Percentiles rank a stretch among this genome's conserved stretches.
Evolutionary conservation across 2,797 vertebrate species (phyloP).

Genomic region (Monodelphis domestica): DNA sequence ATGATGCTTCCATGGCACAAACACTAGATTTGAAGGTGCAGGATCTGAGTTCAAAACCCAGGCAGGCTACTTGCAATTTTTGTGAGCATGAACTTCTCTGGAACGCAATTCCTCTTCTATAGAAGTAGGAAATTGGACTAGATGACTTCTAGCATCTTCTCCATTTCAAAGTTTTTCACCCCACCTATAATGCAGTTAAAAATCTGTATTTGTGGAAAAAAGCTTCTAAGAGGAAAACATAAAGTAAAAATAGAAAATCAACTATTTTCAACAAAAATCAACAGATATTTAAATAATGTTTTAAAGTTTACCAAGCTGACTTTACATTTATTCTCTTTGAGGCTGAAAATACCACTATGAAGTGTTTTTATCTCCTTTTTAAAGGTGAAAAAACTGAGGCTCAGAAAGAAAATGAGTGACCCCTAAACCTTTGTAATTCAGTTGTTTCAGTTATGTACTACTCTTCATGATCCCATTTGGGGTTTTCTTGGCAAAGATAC

Average conservation of each 20-base stretch:
- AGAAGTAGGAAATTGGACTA: not conserved
- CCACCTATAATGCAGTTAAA: not conserved
- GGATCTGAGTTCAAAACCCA: not conserved
- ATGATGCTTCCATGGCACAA: not conserved
- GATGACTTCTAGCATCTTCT: not conserved
- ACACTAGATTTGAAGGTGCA: not conserved
- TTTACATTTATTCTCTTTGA: not conserved
- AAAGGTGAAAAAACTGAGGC: not conserved
- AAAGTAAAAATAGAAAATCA: not conserved
- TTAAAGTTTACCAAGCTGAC: not conserved
- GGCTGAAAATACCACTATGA: not conserved
- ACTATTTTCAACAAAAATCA: not conserved
- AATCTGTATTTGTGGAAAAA: not conserved
- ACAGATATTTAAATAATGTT: not conserved
- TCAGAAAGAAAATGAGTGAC: not conserved
- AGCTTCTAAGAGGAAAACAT: not conserved
- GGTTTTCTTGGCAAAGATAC: too few relatives aligned
- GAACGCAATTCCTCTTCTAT: not conserved
- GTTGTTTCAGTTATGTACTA: too few relatives aligned
- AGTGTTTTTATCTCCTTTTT: not conserved
- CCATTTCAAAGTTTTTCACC: not conserved
- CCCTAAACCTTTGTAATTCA: too few relatives aligned
- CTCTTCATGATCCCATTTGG: too few relatives aligned
- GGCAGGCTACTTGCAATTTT: not conserved
- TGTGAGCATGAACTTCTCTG: not conserved